phyloP scores from a whole-genome alignment of 2,888 invertebrate species.

The Eristalinus aeneus region DNA sequence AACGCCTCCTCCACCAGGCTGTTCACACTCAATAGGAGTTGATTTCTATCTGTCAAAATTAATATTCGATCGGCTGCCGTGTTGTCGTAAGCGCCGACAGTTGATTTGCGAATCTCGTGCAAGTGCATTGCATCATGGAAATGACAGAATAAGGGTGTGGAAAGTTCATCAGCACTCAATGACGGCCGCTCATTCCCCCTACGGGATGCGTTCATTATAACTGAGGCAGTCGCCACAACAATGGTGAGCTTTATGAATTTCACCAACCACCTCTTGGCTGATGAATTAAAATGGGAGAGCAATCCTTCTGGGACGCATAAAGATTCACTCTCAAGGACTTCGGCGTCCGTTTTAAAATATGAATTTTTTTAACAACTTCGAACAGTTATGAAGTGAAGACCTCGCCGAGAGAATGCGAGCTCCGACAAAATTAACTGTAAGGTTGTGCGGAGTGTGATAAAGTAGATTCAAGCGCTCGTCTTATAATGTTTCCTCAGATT shows the following conservation, averaged over 20 bases:
- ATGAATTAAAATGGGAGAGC: not conserved
- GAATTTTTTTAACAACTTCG: not conserved
- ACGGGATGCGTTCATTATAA: not conserved
- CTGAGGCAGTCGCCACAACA: not conserved
- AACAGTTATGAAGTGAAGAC: not conserved
- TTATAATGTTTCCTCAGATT: not conserved
- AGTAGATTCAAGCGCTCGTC: not conserved
- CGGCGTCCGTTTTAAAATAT: not conserved
- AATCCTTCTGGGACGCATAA: not conserved
- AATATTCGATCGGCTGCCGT: not conserved
- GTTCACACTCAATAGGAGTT: not conserved
- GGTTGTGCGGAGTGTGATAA: not conserved
- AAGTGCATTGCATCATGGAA: slow-evolving; percentile 12
- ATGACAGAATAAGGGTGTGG: slow-evolving; percentile 28
- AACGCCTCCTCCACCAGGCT: not conserved
- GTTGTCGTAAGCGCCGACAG: not conserved
- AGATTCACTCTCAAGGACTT: not conserved
- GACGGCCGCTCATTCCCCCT: not conserved
- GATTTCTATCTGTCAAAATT: not conserved
- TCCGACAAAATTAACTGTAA: not conserved
- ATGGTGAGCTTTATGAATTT: not conserved
- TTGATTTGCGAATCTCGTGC: slow-evolving; percentile 16
- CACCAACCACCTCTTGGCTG: not conserved
- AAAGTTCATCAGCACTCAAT: slow-evolving; percentile 8
- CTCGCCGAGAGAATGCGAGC: not conserved